Evolutionary conservation across 2,113 vertebrate species (phyloP), one percentile per base, ranked within the genome.

Genomic region (Tapirus terrestris): DNA sequence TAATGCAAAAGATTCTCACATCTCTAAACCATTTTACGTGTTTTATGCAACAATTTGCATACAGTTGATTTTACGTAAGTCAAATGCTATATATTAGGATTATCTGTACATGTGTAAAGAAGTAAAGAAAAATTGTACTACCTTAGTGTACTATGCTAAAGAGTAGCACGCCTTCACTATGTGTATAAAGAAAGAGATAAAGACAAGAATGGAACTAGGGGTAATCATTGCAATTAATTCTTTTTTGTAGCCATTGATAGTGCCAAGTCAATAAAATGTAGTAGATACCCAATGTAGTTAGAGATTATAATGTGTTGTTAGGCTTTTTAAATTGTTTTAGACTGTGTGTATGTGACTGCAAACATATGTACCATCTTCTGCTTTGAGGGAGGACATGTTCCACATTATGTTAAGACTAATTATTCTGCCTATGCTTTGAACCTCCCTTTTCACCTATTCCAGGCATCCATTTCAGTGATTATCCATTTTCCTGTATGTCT

Each of bases 1-100:
- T 82, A 75, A 96, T 81, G 60, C 16, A 61, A 53, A 61, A 25
- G 39, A 63, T 70, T 58, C 58, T 51, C 31, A 85, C 27, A 45
- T 87, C 27, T 87, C 73, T 92, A 86, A 95, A 79, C 25, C 65
- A 87, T 86, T 88, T 84, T 87, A 87, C 63, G 21, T 27, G 63
- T 33, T 94, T 75, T 94, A 63, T 87, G 58, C 68, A 87, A 72
- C 43, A 75, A 89, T 73, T 94, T 87, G 21, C 43, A 58, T 82
- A 70, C 6, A 70, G 23, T 70, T 53, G 43, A n/a, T 68, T 96
- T 95, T 90, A 92, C 83, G 33, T 79, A 94, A 95, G 9, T 29
- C 29, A 36, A 96, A 56, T 80, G n/a, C 14, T 75, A 20, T 80
- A 31, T 89, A 56, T 89, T 86, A 87, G 63, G 45, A 95, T 93